A percentile compares a stretch with the other conserved stretches of the same genome.
Evolutionary conservation across 1,140 invertebrate genomes (phyloP).

Genomic region (Drosophila subobscura): DNA sequence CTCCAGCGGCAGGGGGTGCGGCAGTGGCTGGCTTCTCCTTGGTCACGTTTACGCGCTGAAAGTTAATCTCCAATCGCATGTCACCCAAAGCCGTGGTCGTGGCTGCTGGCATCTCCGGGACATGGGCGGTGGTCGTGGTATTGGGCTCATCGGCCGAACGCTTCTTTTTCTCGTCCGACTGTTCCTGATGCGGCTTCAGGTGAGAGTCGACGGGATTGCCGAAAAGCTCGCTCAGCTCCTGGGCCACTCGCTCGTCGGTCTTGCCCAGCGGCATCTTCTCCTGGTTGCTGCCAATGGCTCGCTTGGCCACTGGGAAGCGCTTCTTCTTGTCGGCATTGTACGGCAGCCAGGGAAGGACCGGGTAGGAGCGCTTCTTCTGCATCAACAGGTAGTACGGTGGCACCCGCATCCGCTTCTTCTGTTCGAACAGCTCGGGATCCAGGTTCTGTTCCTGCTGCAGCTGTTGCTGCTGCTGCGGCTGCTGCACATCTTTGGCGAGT

Average conservation of each 20-base stretch:
- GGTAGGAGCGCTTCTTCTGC: constrained; percentile 83
- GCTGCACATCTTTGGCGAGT: constrained; percentile 45
- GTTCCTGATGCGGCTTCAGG: constrained; percentile 10
- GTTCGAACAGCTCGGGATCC: constrained; percentile 79
- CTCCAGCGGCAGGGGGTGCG: constrained; percentile 15
- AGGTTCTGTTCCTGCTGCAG: constrained; percentile 12
- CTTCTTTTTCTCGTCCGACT: constrained; percentile 84
- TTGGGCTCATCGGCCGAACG: constrained; percentile 81
- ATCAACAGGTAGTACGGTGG: constrained; percentile 85
- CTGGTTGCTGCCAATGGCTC: constrained; percentile 78
- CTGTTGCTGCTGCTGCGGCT: constrained; percentile 52
- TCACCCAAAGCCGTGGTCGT: constrained; percentile 63
- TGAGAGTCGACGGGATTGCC: constrained; percentile 75
- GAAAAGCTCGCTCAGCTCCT: constrained; percentile 84
- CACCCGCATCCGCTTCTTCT: constrained; percentile 85
- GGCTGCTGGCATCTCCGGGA: constrained; percentile 32
- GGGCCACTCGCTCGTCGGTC: constrained; percentile 78
- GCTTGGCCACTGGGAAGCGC: constrained; percentile 87
- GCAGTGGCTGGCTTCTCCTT: constrained; percentile 41
- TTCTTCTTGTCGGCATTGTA: constrained; percentile 84
- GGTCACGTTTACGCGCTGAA: constrained; percentile 66
- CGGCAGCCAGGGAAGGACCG: constrained; percentile 81
- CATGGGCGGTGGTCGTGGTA: constrained; percentile 75
- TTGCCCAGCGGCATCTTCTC: constrained; percentile 50
- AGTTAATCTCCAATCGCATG: constrained; percentile 73